These are phyloP conservation scores for Upupa epops DNA, from an alignment of 2,113 vertebrate genomes.

Conservation along the genomic window DNA sequence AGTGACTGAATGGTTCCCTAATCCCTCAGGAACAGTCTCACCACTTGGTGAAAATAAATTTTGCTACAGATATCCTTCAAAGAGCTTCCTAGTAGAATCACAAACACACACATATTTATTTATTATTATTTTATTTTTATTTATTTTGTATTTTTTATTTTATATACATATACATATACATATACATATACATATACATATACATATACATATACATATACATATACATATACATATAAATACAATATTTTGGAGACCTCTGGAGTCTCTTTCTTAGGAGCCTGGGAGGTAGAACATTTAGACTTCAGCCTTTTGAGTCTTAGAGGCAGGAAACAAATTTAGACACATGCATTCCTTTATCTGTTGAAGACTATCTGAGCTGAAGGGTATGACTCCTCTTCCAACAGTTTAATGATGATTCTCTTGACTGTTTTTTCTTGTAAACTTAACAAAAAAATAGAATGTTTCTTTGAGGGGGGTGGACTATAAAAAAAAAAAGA, in stretches of 20 bases:
- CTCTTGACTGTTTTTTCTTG: background rate
- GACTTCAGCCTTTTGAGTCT: background rate
- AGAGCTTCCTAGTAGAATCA: background rate
- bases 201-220: too few relatives aligned
- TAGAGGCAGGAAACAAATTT: background rate
- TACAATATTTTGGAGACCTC: background rate
- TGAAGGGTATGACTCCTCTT: background rate
- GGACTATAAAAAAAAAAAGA: background rate
- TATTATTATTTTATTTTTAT: too few relatives aligned
- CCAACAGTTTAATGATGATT: background rate
- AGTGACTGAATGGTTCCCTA: background rate
- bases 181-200: too few relatives aligned
- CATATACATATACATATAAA: too few relatives aligned
- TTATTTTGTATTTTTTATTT: too few relatives aligned
- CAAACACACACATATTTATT: too few relatives aligned
- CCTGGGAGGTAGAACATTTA: background rate
- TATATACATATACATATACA: too few relatives aligned
- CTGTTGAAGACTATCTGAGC: background rate
- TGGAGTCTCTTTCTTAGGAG: background rate
- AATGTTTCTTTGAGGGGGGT: background rate
- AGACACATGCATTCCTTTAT: background rate
- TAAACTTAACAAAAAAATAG: background rate
- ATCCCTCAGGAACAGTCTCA: background rate
- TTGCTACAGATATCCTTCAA: background rate
- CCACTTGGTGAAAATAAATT: background rate